Evolutionary conservation across 2,113 vertebrate genomes (phyloP), one percentile per base, ranked within the genome.

Genomic region (Numenius arquata): DNA sequence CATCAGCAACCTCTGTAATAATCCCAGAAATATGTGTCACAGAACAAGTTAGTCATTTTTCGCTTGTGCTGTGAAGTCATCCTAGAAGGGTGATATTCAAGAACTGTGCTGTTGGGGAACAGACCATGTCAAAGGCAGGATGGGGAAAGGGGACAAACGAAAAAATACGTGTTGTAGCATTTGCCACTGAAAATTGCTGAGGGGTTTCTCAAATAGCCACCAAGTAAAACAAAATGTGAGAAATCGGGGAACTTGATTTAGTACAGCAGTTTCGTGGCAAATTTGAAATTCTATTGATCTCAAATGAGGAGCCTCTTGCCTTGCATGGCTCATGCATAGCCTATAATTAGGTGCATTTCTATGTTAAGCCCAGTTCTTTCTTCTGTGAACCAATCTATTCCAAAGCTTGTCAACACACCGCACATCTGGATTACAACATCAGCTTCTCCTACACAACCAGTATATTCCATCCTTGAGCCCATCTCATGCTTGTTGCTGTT

Each of bases 101-200:
- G 58, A 80, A 56, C 4, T 45, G 27, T 53, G 30, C 41, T 32
- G 1, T 12, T 61, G 45, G 30, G 15, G 50, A 80, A 22, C 17
- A 45, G 36, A 53, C 15, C 10, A 18, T 34, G 52, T 29, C 21
- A 79, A 85, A 76, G 36, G 34, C 14, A 75, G 12, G 22, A 43
- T n/a, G 12, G 15, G 22, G 11, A 72, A 77, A 59, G 9, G 22
- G 12, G 22, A 41, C n/a, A 66, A 65, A 59, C 4, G 47, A 83
- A 36, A 34, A 68, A 66, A 53, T 1, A 6, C 0, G 0, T 38
- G 3, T 58, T 81, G 47, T 41, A 84, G n/a, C 19, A 32, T 47
- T 79, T 82, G 23, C 23, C 20, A 50, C 11, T 65, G n/a, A 83
- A 20, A 83, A 61, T 27, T 70, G 16, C 40, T 56, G 21, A 40